Evolutionary conservation across 2,888 invertebrate genomes (phyloP).

Genomic region (Athrips mouffetella): DNA sequence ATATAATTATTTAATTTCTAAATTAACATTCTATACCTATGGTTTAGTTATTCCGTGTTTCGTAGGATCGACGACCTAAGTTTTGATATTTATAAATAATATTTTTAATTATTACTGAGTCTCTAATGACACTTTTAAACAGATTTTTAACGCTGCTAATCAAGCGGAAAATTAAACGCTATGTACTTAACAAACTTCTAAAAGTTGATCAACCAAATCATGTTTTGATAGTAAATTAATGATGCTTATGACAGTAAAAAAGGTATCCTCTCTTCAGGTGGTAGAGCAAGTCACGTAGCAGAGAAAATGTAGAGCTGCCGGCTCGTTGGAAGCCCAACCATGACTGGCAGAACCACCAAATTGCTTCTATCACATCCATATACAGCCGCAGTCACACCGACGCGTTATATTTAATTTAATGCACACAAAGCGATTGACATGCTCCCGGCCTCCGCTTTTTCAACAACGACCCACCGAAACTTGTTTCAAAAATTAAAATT

Average conservation of each 20-base stretch:
- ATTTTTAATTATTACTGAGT: no score
- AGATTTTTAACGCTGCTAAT: no score
- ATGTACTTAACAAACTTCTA: not conserved
- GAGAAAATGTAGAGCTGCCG: conserved; percentile 15
- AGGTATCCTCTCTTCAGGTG: conserved; percentile 9
- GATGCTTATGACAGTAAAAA: conserved; percentile 9
- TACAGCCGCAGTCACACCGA: conserved; percentile 55
- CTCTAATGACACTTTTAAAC: no score
- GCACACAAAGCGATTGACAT: conserved; percentile 69
- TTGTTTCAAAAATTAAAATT: conserved; percentile 49
- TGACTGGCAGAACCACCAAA: conserved; percentile 68
- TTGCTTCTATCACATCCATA: conserved; percentile 66
- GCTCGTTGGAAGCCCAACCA: conserved; percentile 23
- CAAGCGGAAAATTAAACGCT: conserved; percentile 1
- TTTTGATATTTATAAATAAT: no score
- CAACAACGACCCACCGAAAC: conserved; percentile 53
- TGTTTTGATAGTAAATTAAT: conserved; percentile 11
- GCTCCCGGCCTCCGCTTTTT: conserved; percentile 60
- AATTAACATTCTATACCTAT: no score
- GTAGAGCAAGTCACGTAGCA: conserved; percentile 19
- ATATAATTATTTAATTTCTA: no score
- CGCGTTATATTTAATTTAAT: conserved; percentile 69
- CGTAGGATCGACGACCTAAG: no score
- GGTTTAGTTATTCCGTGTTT: no score
- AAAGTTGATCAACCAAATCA: not conserved